Evolutionary conservation across 2,888 invertebrate genomes (phyloP).

Genomic region (Acanthosepion esculentum): DNA sequence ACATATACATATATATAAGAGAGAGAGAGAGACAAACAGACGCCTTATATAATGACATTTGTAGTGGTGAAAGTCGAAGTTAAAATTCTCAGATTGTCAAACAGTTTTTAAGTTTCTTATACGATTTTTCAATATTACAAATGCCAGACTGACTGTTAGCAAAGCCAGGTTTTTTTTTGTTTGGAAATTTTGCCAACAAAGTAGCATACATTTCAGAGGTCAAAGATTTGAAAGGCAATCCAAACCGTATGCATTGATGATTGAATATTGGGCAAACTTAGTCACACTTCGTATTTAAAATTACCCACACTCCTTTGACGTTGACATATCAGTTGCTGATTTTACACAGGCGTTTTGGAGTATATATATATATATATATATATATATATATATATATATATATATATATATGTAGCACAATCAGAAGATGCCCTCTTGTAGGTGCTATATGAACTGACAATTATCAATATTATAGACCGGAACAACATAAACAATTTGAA

Average conservation of each 20-base stretch:
- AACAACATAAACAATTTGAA: not conserved
- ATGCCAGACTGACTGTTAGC: no score
- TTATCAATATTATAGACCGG: not conserved
- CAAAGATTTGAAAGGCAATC: not conserved
- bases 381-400: slow-evolving; percentile 46
- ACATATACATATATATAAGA: no score
- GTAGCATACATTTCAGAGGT: no score
- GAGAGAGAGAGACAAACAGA: no score
- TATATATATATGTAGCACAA: not conserved
- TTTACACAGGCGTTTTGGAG: not conserved
- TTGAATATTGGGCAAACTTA: not conserved
- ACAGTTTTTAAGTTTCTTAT: no score
- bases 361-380: slow-evolving; percentile 47
- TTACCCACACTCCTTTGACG: not conserved
- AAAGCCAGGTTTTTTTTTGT: no score
- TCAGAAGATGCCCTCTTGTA: not conserved
- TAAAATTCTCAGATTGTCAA: no score
- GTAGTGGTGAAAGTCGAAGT: no score
- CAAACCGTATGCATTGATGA: not conserved
- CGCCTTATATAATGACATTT: no score
- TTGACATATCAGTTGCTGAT: not conserved
- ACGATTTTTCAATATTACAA: no score
- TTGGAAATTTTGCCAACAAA: no score
- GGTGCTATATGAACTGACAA: not conserved
- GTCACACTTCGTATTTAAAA: not conserved